Evolutionary conservation across 2,888 invertebrate genomes (phyloP), one percentile per base, ranked within the genome.

Genomic region (Brachypalpus laphriformis): DNA sequence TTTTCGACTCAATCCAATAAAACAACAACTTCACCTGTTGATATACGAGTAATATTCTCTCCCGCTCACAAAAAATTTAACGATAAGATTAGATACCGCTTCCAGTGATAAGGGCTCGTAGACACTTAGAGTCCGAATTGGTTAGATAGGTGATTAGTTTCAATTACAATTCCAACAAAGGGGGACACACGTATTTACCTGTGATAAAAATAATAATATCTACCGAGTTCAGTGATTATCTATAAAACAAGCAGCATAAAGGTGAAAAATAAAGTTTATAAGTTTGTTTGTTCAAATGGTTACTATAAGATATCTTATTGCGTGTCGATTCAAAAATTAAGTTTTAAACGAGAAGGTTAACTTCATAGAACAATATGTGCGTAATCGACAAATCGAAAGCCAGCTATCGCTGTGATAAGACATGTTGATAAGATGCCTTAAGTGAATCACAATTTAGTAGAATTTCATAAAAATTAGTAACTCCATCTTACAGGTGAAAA

Each of bases 1-100:
- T n/a, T n/a, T n/a, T n/a, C n/a, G n/a, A n/a, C n/a, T n/a, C n/a
- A n/a, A n/a, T n/a, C n/a, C n/a, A n/a, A n/a, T n/a, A n/a, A n/a
- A n/a, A n/a, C n/a, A n/a, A n/a, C n/a, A n/a, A n/a, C n/a, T n/a
- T 8, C 16, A 45, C 45, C 31, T 63, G 65, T 42, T 59, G 47
- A 54, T 22, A 63, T 16, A 37, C 5, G n/a, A 37, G 37, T n/a
- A 3, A 7, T 0, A 9, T 14, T 31, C 22, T 47, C 22, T 37
- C 31, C 14, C 20, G 16, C 56, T 47, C 59, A 31, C 51, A 25
- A n/a, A 54, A 9, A 66, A 37, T 31, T 31, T 14, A 61, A 20
- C 57, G 71, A 77, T 71, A 77, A 82, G 82, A 82, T 77, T 54
- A 82, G 82, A 82, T 80, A 74, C 5, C 22, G 25, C 22, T 63